These are phyloP conservation scores for Agrochola circellaris DNA, from an alignment of 2,888 invertebrate genomes.

Conservation along the genomic window DNA sequence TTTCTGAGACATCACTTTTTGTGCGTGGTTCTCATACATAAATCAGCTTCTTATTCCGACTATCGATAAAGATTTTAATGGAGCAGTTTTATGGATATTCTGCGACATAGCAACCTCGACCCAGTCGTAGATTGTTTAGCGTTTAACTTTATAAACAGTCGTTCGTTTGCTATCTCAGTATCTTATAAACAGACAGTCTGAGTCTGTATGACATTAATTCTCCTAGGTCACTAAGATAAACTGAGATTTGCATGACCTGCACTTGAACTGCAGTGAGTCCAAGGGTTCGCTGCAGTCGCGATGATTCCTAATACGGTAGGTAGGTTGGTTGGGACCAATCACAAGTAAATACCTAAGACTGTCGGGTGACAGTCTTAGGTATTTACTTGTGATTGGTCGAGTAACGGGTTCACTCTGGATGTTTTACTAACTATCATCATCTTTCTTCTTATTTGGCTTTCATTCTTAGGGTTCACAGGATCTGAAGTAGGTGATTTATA, in stretches of 20 bases:
- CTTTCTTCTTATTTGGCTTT: not conserved
- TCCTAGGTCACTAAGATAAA: slow-evolving; percentile 80
- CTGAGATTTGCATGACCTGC: slow-evolving; percentile 74
- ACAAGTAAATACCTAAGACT: too few species aligned
- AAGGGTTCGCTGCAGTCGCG: not conserved
- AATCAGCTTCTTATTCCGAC: slow-evolving; percentile 17
- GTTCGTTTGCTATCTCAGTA: slow-evolving; percentile 64
- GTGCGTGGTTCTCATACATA: not conserved
- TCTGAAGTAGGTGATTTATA: slow-evolving; percentile 1
- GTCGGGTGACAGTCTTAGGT: too few species aligned
- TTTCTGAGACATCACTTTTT: slow-evolving; percentile 18
- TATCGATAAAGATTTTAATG: slow-evolving; percentile 24
- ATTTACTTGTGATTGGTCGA: not conserved
- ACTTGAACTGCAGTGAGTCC: slow-evolving; percentile 69
- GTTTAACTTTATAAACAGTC: slow-evolving; percentile 65
- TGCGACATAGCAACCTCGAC: slow-evolving; percentile 60
- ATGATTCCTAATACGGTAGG: not conserved
- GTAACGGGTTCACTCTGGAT: not conserved
- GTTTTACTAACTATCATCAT: not conserved
- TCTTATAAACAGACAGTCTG: slow-evolving; percentile 70
- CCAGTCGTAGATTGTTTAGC: slow-evolving; percentile 55
- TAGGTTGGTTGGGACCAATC: not conserved
- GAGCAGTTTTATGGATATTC: slow-evolving; percentile 41
- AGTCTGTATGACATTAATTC: slow-evolving; percentile 80
- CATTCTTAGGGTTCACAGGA: not conserved